phyloP scores from a whole-genome alignment of 92 coral and sea anemone genomes.

The Epizoanthus stellaris region DNA sequence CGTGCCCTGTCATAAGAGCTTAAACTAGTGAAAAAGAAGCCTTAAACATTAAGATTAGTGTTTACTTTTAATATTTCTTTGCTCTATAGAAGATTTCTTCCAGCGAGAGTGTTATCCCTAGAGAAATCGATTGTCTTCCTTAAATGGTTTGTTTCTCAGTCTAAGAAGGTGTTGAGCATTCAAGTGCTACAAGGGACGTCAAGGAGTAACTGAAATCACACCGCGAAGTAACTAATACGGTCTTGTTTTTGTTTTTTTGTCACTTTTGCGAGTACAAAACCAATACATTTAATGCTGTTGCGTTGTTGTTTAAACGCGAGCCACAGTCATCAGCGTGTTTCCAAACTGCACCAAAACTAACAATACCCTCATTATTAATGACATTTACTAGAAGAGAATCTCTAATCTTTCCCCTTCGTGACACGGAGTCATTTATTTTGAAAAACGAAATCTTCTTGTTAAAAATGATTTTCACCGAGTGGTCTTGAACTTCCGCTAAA shows the following conservation, averaged over 20 bases:
- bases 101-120: slow-evolving; percentile 25
- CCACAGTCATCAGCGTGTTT: slow-evolving; percentile 28
- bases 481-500: slow-evolving; percentile 37
- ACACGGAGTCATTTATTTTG: not conserved
- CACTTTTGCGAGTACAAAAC: slow-evolving; percentile 19
- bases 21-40: no score
- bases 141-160: slow-evolving; percentile 17
- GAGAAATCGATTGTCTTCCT: slow-evolving; percentile 8
- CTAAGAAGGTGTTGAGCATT: slow-evolving; percentile 6
- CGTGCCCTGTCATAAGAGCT: not conserved
- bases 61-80: not conserved
- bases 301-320: slow-evolving; percentile 33
- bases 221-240: slow-evolving; percentile 29
- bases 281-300: slow-evolving; percentile 39
- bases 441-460: slow-evolving; percentile 24
- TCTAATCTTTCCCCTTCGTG: slow-evolving; percentile 8
- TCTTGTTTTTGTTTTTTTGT: slow-evolving; percentile 10
- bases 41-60: not conserved
- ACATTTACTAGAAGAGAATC: not conserved
- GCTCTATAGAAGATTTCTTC: not conserved
- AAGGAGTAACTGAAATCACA: not conserved
- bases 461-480: slow-evolving; percentile 31
- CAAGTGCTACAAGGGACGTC: slow-evolving; percentile 25
- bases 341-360: slow-evolving; percentile 19
- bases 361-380: slow-evolving; percentile 14